A percentile compares a stretch with the other conserved stretches of the same genome.
Conservation (phyloP, 2,888 invertebrate genomes). For the Troides oblongomaculatus region DNA sequence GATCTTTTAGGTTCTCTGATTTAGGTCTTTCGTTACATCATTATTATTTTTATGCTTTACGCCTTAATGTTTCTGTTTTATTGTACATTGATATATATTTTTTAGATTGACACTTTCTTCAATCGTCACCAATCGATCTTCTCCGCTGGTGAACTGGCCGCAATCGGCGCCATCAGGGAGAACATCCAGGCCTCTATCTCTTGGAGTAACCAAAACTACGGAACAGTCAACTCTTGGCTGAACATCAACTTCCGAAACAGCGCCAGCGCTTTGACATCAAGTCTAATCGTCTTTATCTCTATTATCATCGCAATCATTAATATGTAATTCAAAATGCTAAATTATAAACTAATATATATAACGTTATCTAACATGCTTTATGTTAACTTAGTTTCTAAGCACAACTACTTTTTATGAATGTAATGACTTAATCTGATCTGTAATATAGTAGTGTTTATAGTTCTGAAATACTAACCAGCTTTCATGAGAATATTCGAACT, state of each 20-base stretch:
- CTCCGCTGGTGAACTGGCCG: constrained; percentile 60
- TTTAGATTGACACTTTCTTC: constrained; percentile 53
- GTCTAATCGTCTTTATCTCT: constrained; percentile 51
- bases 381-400: too few relatives aligned
- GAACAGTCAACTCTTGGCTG: constrained; percentile 56
- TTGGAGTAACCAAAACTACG: constrained; percentile 55
- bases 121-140: constrained; percentile 49
- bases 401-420: too few relatives aligned
- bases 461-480: too few relatives aligned
- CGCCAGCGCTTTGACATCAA: constrained; percentile 48
- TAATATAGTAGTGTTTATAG: too few relatives aligned
- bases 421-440: too few relatives aligned
- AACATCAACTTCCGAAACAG: constrained; percentile 46
- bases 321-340: constrained; percentile 17
- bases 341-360: neutral
- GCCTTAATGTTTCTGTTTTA: neutral
- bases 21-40: too few relatives aligned
- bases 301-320: constrained; percentile 44
- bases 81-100: neutral
- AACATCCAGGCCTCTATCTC: constrained; percentile 64
- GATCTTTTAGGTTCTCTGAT: too few relatives aligned
- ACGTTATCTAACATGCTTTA: too few relatives aligned
- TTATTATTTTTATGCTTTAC: too few relatives aligned
- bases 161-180: constrained; percentile 58
- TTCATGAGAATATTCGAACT: too few relatives aligned